A percentile compares a stretch with the other conserved stretches of the same genome.
Evolutionary conservation across 2,888 invertebrate species (phyloP).

Genomic region (Neoascia interrupta): DNA sequence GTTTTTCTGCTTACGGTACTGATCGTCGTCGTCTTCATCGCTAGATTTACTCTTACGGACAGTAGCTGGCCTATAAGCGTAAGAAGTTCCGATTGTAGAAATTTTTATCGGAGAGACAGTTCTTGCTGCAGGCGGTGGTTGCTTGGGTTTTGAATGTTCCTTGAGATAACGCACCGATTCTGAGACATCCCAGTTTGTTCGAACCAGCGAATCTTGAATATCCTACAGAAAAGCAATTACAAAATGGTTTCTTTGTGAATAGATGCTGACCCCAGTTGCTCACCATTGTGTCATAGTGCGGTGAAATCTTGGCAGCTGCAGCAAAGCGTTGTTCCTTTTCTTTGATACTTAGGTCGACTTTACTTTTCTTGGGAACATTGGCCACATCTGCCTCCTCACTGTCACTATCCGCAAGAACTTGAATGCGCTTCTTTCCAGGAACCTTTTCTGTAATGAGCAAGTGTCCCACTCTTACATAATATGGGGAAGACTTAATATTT

Average conservation of each 20-base stretch:
- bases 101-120: not conserved
- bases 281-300: constrained; percentile 79
- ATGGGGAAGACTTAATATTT: not conserved
- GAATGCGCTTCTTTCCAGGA: constrained; percentile 79
- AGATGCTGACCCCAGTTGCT: constrained; percentile 19
- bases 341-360: constrained; percentile 74
- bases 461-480: constrained; percentile 16
- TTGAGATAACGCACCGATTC: constrained; percentile 76
- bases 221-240: constrained; percentile 73
- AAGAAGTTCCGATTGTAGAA: constrained; percentile 5
- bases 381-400: constrained; percentile 74
- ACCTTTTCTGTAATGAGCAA: constrained; percentile 75
- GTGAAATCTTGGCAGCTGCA: constrained; percentile 76
- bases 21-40: constrained; percentile 72
- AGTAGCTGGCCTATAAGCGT: constrained; percentile 19
- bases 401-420: constrained; percentile 78
- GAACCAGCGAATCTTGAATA: constrained; percentile 79
- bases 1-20: constrained; percentile 74
- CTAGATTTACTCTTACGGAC: not conserved
- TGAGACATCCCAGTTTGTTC: constrained; percentile 79
- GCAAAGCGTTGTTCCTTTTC: constrained; percentile 78
- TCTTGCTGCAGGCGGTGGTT: constrained; percentile 7
- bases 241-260: not conserved
- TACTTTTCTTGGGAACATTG: constrained; percentile 75
- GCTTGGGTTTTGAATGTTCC: constrained; percentile 75